phyloP scores from a whole-genome alignment of 2,113 vertebrate genomes.

The Cygnus atratus region DNA sequence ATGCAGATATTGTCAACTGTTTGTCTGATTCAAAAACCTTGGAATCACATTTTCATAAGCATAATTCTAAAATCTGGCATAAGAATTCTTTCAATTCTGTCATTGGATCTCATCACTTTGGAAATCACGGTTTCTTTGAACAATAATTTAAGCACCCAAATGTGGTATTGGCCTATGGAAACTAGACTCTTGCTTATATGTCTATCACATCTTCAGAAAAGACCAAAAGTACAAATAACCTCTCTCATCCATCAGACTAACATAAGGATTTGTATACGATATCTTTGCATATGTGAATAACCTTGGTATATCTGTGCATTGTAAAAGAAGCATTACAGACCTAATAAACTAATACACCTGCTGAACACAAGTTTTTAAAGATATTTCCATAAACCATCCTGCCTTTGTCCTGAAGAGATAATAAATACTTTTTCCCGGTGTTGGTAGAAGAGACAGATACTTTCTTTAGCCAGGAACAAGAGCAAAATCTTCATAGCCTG shows the following conservation, averaged over 20 bases:
- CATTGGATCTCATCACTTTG: neutral
- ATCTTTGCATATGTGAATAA: neutral
- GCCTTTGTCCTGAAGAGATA: neutral
- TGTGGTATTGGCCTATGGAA: neutral
- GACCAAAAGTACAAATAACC: neutral
- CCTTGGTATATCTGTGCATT: neutral
- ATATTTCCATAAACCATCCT: neutral
- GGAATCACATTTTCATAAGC: neutral
- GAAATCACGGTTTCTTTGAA: neutral
- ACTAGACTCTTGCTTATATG: neutral
- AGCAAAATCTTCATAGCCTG: neutral
- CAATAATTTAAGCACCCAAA: neutral
- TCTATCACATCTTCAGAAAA: neutral
- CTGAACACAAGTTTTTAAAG: neutral
- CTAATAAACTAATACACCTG: neutral
- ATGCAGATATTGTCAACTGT: neutral
- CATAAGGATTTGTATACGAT: neutral
- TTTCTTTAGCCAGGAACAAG: neutral
- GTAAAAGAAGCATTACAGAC: neutral
- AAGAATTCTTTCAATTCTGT: neutral
- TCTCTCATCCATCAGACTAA: neutral
- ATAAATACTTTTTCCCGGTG: neutral
- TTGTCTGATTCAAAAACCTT: neutral
- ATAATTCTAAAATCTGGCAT: neutral
- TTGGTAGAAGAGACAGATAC: neutral